phyloP scores from a whole-genome alignment of 2,888 invertebrate species.

The Noctua comes region DNA sequence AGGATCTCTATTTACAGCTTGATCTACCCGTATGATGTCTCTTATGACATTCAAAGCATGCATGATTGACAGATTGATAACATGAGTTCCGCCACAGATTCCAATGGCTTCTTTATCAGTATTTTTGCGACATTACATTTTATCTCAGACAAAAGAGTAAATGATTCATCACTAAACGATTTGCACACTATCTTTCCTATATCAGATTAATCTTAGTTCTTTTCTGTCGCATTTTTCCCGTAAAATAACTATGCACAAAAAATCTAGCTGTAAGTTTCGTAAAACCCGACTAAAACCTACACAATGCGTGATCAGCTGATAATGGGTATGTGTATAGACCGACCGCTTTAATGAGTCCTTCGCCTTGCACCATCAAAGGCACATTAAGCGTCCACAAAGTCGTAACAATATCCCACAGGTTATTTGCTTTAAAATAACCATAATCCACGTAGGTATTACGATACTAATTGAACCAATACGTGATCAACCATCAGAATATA shows the following conservation, averaged over 20 bases:
- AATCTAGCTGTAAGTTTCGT: not conserved
- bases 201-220: not conserved
- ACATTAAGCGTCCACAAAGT: too few relatives aligned
- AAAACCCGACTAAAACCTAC: not conserved
- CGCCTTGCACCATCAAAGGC: too few relatives aligned
- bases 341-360: too few relatives aligned
- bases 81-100: not conserved
- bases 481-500: not conserved
- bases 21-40: not conserved
- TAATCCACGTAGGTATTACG: too few relatives aligned
- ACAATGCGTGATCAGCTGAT: not conserved
- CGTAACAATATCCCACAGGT: too few relatives aligned
- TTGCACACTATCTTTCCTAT: slow-evolving; percentile 11
- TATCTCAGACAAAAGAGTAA: slow-evolving; percentile 18
- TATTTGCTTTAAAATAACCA: too few relatives aligned
- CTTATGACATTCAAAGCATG: not conserved
- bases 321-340: not conserved
- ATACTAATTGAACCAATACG: too few relatives aligned
- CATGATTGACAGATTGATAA: slow-evolving; percentile 16
- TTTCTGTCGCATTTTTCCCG: not conserved
- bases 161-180: slow-evolving; percentile 33
- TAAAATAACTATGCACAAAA: not conserved
- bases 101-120: slow-evolving; percentile 25
- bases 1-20: not conserved
- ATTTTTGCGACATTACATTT: slow-evolving; percentile 3